Conservation (phyloP, 1,140 invertebrate genomes). For the Temnothorax longispinosus region DNA sequence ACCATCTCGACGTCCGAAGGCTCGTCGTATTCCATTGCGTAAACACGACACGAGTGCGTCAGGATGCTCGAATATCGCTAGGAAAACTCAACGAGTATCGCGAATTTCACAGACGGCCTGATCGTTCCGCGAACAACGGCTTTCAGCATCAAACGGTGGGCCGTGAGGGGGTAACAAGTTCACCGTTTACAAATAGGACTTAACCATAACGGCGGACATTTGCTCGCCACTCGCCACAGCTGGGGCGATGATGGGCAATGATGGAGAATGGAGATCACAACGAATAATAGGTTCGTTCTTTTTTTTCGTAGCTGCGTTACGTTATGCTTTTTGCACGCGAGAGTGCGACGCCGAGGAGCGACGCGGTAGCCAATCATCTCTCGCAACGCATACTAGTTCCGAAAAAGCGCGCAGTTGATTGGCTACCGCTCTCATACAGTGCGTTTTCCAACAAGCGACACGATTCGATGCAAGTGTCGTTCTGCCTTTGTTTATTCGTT, state of each 20-base stretch:
- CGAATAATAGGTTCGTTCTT: too few species aligned
- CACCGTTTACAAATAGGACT: conserved; percentile 30
- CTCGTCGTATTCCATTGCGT: conserved; percentile 54
- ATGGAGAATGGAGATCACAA: too few species aligned
- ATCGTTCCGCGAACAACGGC: background rate
- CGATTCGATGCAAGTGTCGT: too few species aligned
- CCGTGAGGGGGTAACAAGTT: background rate
- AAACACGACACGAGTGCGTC: background rate
- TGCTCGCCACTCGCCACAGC: background rate
- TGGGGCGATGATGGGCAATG: background rate
- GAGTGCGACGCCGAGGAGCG: too few species aligned
- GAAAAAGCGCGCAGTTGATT: too few species aligned
- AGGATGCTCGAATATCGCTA: background rate
- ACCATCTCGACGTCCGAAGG: conserved; percentile 62
- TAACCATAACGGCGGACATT: background rate
- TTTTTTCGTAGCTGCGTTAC: too few species aligned
- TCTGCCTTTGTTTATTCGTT: too few species aligned
- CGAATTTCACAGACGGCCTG: background rate
- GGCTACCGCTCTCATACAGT: too few species aligned
- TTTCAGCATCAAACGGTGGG: background rate
- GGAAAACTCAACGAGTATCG: background rate
- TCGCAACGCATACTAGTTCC: too few species aligned
- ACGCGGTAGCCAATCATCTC: too few species aligned
- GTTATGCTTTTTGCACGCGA: too few species aligned
- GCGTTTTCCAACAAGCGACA: too few species aligned